Percentiles rank a stretch among this genome's conserved stretches.
phyloP scores from a whole-genome alignment of 2,797 vertebrate genomes.

The Pseudochirops cupreus region DNA sequence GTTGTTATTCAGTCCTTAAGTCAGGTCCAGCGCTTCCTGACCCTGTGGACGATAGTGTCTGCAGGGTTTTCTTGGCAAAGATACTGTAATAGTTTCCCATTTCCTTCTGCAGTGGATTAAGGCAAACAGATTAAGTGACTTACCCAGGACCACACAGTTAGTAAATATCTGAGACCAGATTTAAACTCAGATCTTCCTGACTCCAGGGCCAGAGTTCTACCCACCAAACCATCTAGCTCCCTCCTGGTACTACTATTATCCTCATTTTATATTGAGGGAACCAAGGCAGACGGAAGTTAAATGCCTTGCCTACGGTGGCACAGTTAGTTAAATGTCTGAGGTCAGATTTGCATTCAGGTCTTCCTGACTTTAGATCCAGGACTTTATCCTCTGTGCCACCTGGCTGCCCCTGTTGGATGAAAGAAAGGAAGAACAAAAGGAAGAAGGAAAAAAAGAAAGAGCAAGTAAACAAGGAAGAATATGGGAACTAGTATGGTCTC shows the following conservation, averaged over 20 bases:
- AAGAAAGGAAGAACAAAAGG: not conserved
- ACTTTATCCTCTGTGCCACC: not conserved
- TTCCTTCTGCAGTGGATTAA: no score
- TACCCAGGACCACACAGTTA: no score
- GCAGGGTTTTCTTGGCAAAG: not conserved
- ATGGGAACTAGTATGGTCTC: slow-evolving; percentile 21
- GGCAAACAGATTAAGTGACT: no score
- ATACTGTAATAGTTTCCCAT: not conserved
- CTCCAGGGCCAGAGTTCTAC: no score
- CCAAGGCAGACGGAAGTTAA: no score
- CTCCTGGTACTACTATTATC: no score
- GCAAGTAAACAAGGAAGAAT: not conserved
- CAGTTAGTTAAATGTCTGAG: not conserved
- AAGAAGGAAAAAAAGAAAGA: not conserved
- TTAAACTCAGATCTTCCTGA: no score
- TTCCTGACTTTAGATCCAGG: not conserved
- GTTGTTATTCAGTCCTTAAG: not conserved
- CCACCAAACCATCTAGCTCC: no score
- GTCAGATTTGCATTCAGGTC: not conserved
- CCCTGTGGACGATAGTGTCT: no score
- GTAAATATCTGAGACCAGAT: no score
- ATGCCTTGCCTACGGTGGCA: not conserved
- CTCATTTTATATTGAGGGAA: no score
- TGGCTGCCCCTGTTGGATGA: not conserved
- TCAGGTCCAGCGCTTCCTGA: not conserved